These are phyloP conservation scores for Falco biarmicus DNA, from an alignment of 2,797 vertebrate genomes.

Conservation along the genomic window DNA sequence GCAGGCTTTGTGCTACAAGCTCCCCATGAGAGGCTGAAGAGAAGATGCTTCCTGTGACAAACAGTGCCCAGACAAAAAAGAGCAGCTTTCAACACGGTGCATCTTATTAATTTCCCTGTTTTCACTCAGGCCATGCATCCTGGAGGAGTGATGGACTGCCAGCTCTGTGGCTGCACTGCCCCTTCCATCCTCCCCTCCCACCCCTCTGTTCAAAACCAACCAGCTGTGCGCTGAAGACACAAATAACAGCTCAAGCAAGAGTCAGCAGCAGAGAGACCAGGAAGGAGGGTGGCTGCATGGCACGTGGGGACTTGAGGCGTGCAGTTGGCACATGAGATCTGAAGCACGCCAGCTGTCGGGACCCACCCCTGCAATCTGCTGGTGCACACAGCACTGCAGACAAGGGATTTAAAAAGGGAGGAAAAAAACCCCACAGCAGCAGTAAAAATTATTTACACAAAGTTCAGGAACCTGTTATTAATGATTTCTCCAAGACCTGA, in stretches of 20 bases:
- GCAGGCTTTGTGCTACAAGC: not conserved
- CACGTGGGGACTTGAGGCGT: not conserved
- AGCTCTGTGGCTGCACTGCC: not conserved
- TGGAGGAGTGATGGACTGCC: constrained; percentile 21
- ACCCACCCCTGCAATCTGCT: constrained; percentile 69
- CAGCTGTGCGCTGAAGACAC: constrained; percentile 14
- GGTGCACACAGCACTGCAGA: not conserved
- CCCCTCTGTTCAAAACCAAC: constrained; percentile 36
- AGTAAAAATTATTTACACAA: constrained; percentile 42
- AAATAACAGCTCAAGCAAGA: not conserved
- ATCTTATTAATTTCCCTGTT: constrained; percentile 6
- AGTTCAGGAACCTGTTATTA: constrained; percentile 29
- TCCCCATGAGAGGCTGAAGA: not conserved
- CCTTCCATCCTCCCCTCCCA: constrained; percentile 49
- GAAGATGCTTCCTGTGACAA: not conserved
- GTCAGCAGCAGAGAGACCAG: not conserved
- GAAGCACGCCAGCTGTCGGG: constrained; percentile 51
- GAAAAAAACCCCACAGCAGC: not conserved
- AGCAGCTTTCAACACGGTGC: not conserved
- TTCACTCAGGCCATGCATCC: not conserved
- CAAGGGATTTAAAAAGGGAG: not conserved
- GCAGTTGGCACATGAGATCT: constrained; percentile 32
- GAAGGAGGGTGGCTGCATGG: constrained; percentile 14
- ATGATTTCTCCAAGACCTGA: not conserved
- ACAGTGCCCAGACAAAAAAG: not conserved